These are phyloP conservation scores for Macrochelys suwanniensis DNA, from an alignment of 2,797 vertebrate genomes.

Conservation along the genomic window DNA sequence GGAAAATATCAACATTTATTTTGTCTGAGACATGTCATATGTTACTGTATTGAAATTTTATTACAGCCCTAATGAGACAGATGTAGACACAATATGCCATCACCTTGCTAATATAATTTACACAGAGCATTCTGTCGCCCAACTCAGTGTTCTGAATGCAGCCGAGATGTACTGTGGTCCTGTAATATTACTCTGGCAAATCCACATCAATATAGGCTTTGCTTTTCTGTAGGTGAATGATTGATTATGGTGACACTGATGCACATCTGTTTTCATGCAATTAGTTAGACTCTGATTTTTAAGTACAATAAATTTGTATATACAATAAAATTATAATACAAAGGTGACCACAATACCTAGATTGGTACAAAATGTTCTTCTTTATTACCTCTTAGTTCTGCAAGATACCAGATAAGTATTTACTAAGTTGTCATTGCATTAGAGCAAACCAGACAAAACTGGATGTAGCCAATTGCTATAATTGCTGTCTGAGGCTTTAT, in stretches of 20 bases:
- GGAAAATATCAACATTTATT: neutral
- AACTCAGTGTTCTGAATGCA: neutral
- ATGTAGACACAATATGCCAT: neutral
- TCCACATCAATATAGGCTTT: neutral
- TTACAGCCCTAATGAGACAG: rapidly evolving
- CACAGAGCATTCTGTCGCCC: rapidly evolving
- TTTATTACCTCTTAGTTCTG: neutral
- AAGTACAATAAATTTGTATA: neutral
- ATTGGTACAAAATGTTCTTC: neutral
- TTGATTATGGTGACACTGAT: neutral
- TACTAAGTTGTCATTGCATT: neutral
- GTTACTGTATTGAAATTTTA: rapidly evolving
- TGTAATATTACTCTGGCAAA: neutral
- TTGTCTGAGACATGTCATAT: neutral
- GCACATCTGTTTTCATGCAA: neutral
- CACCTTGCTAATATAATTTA: rapidly evolving
- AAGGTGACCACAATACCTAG: neutral
- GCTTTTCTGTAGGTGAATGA: neutral
- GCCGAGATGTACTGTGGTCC: neutral
- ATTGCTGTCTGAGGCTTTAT: neutral
- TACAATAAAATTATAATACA: neutral
- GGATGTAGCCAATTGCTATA: neutral
- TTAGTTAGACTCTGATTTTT: neutral
- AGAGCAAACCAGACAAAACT: neutral
- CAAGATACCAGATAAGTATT: neutral